Evolutionary conservation across 2,113 vertebrate species (phyloP).

Genomic region (Nettapus auritus): DNA sequence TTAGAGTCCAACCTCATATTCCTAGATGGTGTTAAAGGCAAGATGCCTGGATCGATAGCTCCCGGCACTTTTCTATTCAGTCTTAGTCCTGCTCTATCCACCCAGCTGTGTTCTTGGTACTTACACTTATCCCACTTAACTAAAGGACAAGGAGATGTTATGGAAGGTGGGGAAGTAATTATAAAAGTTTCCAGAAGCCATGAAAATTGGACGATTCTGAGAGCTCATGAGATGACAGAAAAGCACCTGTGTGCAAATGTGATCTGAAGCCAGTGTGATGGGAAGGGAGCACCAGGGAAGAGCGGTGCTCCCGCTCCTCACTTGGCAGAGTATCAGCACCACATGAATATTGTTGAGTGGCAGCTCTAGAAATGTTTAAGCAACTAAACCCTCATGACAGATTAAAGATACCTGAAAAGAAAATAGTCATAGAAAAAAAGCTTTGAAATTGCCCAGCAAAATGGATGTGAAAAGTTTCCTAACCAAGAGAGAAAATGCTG

Average conservation of each 20-base stretch:
- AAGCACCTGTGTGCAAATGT: conserved; percentile 2
- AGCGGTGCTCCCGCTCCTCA: neutral
- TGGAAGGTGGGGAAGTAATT: conserved; percentile 28
- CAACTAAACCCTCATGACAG: neutral
- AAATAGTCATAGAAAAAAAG: neutral
- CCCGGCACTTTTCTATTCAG: neutral
- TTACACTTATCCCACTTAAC: conserved; percentile 45
- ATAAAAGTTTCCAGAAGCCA: conserved; percentile 13
- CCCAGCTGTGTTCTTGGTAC: conserved; percentile 31
- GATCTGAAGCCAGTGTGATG: neutral
- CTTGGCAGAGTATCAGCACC: neutral
- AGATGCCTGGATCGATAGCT: neutral
- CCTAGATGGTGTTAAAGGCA: neutral
- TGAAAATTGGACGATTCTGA: conserved; percentile 30
- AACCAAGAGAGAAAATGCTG: neutral
- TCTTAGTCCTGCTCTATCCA: neutral
- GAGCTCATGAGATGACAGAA: conserved; percentile 3
- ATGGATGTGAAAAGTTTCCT: neutral
- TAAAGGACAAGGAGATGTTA: conserved; percentile 2
- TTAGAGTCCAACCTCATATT: neutral
- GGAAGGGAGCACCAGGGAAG: neutral
- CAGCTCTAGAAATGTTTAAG: neutral
- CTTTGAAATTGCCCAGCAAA: accelerated
- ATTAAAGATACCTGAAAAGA: neutral
- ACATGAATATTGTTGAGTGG: neutral